Evolutionary conservation across 2,888 invertebrate genomes (phyloP), one percentile per base, ranked within the genome.

Genomic region (Oxyteleia sp.): DNA sequence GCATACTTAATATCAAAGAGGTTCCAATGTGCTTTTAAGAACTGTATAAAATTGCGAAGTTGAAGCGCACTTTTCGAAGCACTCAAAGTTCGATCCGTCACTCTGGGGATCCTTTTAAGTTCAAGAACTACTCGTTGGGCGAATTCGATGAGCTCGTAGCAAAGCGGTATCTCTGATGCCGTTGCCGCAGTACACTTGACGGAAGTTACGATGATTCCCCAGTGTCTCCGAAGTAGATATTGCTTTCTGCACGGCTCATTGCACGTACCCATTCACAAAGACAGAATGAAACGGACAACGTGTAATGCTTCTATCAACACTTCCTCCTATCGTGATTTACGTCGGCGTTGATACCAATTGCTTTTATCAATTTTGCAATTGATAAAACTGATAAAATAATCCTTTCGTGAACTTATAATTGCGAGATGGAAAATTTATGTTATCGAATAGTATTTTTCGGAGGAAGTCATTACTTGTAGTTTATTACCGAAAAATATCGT

Each of bases 191-290:
- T 75, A 79, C 75, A 79, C 79, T 84, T 79, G 75, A 79, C 83
- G 74, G 69, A 84, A 79, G 83, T 84, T 79, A 80, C 79, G 83
- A 64, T 69, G 83, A 79, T 75, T 80, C 83, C 69, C 69, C 69
- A 64, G 83, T 51, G 78, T 75, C 83, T 79, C 43, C 26, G 63
- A 53, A 75, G 75, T 80, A 75, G 79, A 75, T 80, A 75, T 71
- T 71, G 66, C 75, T 75, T 75, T 83, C 74, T 75, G 74, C 69
- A 83, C 78, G 78, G 78, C 78, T 78, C 82, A 83, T 83, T 83
- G 82, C 82, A 51, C 74, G 59, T 63, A 57, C 32, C 68, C 78
- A 74, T 78, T 72, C 72, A 66, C 72, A 72, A 72, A 78, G 75
- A 75, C 53, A 64, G 53, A 71, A 53, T 38, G 53, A 53, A 72